A percentile compares a stretch with the other conserved stretches of the same genome.
phyloP scores from a whole-genome alignment of 2,113 vertebrate genomes.

The Ia io region DNA sequence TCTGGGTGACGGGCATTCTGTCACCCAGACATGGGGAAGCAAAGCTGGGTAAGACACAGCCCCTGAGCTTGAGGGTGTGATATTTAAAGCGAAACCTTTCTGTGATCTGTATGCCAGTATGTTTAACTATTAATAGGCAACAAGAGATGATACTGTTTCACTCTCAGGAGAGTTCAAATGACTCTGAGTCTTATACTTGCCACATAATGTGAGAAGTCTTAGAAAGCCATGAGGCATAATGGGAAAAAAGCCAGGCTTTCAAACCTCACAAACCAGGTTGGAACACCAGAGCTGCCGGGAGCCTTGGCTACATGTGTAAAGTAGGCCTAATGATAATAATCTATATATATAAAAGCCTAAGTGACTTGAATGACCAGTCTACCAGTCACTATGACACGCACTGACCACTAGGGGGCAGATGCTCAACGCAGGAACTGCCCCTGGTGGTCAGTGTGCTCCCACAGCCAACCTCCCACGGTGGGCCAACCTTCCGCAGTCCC shows the following conservation, averaged over 20 bases:
- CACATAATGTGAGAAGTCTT: background rate
- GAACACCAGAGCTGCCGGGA: background rate
- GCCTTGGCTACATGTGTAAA: background rate
- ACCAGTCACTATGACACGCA: no score
- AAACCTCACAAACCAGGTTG: background rate
- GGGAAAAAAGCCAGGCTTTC: background rate
- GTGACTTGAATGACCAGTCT: no score
- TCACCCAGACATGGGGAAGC: background rate
- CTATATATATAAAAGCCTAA: no score
- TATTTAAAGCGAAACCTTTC: background rate
- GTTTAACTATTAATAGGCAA: conserved; percentile 35
- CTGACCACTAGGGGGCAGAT: no score
- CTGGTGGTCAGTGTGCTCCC: no score
- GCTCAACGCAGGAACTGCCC: no score
- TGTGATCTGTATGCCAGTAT: background rate
- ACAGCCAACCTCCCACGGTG: no score
- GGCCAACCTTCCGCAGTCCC: no score
- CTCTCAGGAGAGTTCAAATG: background rate
- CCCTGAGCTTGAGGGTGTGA: background rate
- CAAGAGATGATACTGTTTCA: background rate
- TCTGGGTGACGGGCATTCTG: background rate
- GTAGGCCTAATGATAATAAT: background rate
- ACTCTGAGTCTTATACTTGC: background rate
- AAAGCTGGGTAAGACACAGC: background rate
- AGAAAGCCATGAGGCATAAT: background rate